Evolutionary conservation across 2,888 invertebrate genomes (phyloP), one percentile per base, ranked within the genome.

Genomic region (Diplolepis rosae): DNA sequence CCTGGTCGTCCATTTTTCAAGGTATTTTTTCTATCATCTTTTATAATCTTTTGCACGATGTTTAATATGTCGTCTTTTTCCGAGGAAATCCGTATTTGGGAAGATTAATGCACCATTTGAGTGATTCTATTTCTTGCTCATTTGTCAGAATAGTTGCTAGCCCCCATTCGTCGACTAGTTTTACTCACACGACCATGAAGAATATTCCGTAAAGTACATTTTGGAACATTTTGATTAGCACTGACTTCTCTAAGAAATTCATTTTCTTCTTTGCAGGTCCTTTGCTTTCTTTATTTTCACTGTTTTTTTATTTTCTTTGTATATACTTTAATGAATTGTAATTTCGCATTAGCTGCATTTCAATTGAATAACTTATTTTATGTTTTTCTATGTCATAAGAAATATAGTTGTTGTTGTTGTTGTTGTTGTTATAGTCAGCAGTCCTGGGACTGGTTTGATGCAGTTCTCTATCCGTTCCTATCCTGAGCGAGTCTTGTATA

Each of bases 1-100:
- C 13, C 39, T 13, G 13, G 35, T 35, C 71, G 35, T 35, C 71
- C 68, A 24, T 78, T 61, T 28, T 48, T 76, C 51, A 81, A 79
- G 52, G 77, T 72, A 70, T 74, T 82, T 42, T 48, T 13, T 35
- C 18, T 70, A 73, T 50, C 13, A n/a, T 27, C 27, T 65, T 15
- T n/a, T 22, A 69, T 11, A 13, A 51, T n/a, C 5, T 27, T 5
- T 13, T 13, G n/a, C 5, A 27, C n/a, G 13, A 9, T 27, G 27
- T 51, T 28, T 1, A 11, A 4, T 5, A n/a, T 6, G 1, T 51
- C 28, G 13, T 11, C 4, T 13, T 51, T 51, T 1, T 51, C n/a
- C 28, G 2, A 28, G 28, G 3, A 27, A 51, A 51, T 1, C 48
- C 28, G 28, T 48, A 27, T 30, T 66, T 66, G 9, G 45, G 24